Percentiles rank a stretch among this genome's conserved stretches.
Conservation (phyloP, 2,113 vertebrate genomes). For the Erpornis zantholeuca region DNA sequence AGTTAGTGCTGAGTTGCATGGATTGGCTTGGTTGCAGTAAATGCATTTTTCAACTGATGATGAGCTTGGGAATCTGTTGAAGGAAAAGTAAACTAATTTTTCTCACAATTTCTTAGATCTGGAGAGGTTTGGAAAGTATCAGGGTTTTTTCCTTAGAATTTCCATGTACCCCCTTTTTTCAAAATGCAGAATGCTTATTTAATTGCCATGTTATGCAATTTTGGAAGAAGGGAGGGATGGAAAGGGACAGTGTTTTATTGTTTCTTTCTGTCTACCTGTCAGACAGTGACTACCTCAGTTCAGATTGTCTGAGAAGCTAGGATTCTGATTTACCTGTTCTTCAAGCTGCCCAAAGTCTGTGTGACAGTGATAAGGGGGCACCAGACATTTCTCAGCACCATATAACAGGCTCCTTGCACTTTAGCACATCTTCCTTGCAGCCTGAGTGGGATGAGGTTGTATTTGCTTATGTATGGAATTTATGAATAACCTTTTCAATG, state of each 20-base stretch:
- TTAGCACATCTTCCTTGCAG: not conserved
- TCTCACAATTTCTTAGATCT: not conserved
- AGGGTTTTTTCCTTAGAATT: not conserved
- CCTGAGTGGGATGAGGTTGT: not conserved
- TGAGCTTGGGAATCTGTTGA: not conserved
- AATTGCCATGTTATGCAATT: not conserved
- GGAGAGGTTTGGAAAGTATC: not conserved
- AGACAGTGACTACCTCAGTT: not conserved
- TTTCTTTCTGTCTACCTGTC: not conserved
- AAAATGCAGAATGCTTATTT: not conserved
- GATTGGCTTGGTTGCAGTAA: not conserved
- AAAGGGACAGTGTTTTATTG: not conserved
- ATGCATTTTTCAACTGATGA: not conserved
- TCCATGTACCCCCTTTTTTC: accelerated
- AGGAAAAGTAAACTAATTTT: not conserved
- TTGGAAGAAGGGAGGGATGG: no score
- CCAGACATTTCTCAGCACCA: not conserved
- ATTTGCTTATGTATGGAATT: not conserved
- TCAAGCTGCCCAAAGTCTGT: not conserved
- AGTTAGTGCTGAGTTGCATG: not conserved
- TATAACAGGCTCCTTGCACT: not conserved
- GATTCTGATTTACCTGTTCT: not conserved
- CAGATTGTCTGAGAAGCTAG: not conserved
- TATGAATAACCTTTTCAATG: not conserved
- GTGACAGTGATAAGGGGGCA: not conserved